Evolutionary conservation across 1,140 invertebrate genomes (phyloP).

Genomic region (Pseudoatta argentina): DNA sequence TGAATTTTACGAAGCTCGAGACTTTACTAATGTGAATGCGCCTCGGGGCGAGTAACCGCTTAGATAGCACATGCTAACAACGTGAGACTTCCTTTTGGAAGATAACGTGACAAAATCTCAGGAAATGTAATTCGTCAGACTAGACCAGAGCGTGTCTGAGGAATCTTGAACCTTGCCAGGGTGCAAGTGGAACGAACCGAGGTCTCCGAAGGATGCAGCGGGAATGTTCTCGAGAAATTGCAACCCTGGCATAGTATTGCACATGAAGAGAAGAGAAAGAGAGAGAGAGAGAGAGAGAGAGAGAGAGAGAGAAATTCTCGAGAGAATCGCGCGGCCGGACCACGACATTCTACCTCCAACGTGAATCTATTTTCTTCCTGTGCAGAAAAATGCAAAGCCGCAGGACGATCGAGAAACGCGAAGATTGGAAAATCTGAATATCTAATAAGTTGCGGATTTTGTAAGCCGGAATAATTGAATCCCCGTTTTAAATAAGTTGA

Average conservation of each 20-base stretch:
- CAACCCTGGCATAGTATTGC: constrained; percentile 47
- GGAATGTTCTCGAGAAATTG: constrained; percentile 65
- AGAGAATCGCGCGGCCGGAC: constrained; percentile 38
- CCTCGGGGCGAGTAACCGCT: constrained; percentile 23
- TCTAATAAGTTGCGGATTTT: background rate
- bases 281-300: background rate
- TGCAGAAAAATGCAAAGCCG: constrained; percentile 32
- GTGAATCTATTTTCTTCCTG: constrained; percentile 35
- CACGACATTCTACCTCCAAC: constrained; percentile 21
- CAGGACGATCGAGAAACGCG: background rate
- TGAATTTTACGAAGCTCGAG: constrained; percentile 39
- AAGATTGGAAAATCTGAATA: background rate
- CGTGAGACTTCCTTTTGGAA: constrained; percentile 11
- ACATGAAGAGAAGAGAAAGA: constrained; percentile 47
- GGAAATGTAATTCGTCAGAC: constrained; percentile 63
- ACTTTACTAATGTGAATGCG: constrained; percentile 8
- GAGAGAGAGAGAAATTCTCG: constrained; percentile 42
- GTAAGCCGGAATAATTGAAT: background rate
- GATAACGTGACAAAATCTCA: constrained; percentile 60
- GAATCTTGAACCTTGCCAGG: constrained; percentile 26
- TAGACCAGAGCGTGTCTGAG: constrained; percentile 43
- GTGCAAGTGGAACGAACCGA: constrained; percentile 39
- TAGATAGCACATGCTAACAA: constrained; percentile 43
- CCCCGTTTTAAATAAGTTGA: background rate
- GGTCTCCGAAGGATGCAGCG: constrained; percentile 46